Evolutionary conservation across 2,888 invertebrate species (phyloP).

Genomic region (Drosophila antonietae): DNA sequence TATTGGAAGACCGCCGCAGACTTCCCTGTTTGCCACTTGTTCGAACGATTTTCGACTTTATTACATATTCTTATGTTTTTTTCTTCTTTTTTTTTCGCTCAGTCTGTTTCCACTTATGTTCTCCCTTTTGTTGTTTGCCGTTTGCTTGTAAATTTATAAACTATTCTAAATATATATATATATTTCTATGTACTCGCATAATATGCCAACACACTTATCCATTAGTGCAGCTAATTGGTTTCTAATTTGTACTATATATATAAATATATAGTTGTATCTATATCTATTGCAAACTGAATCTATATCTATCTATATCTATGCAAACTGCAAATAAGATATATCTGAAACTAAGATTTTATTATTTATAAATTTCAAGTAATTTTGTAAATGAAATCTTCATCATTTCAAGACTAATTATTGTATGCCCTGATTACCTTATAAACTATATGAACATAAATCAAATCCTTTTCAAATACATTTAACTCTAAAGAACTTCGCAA

Average conservation of each 20-base stretch:
- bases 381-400: too few relatives aligned
- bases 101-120: constrained; percentile 16
- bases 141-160: constrained; percentile 24
- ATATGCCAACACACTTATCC: constrained; percentile 41
- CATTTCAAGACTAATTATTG: too few relatives aligned
- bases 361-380: too few relatives aligned
- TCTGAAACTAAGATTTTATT: too few relatives aligned
- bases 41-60: constrained; percentile 22
- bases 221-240: constrained; percentile 25
- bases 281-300: too few relatives aligned
- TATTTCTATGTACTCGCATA: constrained; percentile 39
- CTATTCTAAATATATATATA: constrained; percentile 9
- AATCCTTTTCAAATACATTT: too few relatives aligned
- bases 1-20: constrained; percentile 71
- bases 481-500: too few relatives aligned
- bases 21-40: constrained; percentile 74
- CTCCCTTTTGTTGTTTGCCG: constrained; percentile 40
- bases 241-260: background rate
- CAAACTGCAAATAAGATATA: too few relatives aligned
- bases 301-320: too few relatives aligned
- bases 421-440: too few relatives aligned
- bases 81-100: constrained; percentile 8
- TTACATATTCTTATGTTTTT: constrained; percentile 9
- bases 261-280: background rate
- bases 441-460: too few relatives aligned